Conservation (phyloP, 2,888 invertebrate species). For the Dastarcus helophoroides region DNA sequence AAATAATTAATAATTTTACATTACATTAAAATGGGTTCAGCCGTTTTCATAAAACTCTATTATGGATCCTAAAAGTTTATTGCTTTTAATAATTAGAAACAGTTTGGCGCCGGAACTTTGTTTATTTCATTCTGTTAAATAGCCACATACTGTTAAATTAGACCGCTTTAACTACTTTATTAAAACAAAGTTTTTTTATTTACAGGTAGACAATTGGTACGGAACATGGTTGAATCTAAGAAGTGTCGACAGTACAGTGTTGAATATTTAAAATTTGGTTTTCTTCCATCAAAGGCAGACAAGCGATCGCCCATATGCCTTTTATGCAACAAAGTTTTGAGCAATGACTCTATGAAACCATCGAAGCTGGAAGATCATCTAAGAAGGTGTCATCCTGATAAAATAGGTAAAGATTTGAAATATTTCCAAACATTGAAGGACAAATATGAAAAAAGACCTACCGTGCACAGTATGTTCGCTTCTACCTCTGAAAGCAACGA, state of each 20-base stretch:
- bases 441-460: constrained; percentile 14
- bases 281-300: constrained; percentile 5
- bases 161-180: no score
- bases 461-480: constrained; percentile 6
- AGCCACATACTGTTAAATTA: no score
- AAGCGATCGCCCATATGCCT: constrained; percentile 3
- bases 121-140: no score
- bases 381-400: constrained; percentile 20
- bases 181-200: no score
- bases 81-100: no score
- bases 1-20: no score
- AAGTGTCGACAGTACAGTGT: constrained; percentile 2
- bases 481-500: constrained; percentile 13
- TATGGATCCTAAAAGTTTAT: no score
- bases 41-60: no score
- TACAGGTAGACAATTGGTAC: not conserved
- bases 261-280: no score
- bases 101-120: no score
- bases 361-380: constrained; percentile 23
- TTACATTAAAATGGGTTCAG: no score
- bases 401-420: constrained; percentile 19
- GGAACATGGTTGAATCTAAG: constrained; percentile 2
- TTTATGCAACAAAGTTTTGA: constrained; percentile 16
- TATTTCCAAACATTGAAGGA: constrained; percentile 20
- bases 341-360: constrained; percentile 21